Base-by-base conservation (phyloP, 2,888 invertebrate genomes). In the Drosophila setosimentum region DNA sequence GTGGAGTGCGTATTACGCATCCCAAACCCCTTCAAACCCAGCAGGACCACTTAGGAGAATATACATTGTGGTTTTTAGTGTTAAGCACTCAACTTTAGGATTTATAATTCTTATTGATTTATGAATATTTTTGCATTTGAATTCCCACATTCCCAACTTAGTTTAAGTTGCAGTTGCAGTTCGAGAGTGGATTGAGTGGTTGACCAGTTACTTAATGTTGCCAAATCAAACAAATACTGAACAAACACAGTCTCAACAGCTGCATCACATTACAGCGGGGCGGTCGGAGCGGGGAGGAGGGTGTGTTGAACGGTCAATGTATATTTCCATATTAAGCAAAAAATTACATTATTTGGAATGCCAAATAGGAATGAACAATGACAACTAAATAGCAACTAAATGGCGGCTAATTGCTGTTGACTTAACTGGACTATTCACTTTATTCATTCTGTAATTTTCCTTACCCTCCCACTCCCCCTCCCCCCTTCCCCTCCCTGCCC, bases 321-420 rank as follows among this genome's bases (percentile, higher is more conserved):
- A 67, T 49, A 53, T 55, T 42, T 67, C 29, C 29, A 66, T 66
- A 48, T 48, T 37, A 21, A 24, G 45, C 45, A 29, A 40, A 7
- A 33, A 35, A 16, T 16, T 16, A n/a, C 27, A 49, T 10, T n/a
- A 33, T 33, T 33, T 18, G 2, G 42, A 4, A 40, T 8, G 45
- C 45, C 45, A 45, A 45, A 45, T 24, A 45, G 16, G 2, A 45
- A 4, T 24, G 45, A 24, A 11, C 33, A 57, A 32, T 66, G 65
- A 42, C 51, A 54, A 8, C 58, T 63, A 59, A 80, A 76, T 72
- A 54, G 60, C 51, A 54, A 8, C 58, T 63, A 59, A 80, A 76
- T 72, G 57, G 60, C 21, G 58, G 72, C 80, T 76, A 78, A 78
- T 80, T 80, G 80, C 67, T 80, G 68, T 80, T 72, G 71, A 76